Conservation (phyloP, 2,797 vertebrate genomes). For the Tiaroga cobitis region DNA sequence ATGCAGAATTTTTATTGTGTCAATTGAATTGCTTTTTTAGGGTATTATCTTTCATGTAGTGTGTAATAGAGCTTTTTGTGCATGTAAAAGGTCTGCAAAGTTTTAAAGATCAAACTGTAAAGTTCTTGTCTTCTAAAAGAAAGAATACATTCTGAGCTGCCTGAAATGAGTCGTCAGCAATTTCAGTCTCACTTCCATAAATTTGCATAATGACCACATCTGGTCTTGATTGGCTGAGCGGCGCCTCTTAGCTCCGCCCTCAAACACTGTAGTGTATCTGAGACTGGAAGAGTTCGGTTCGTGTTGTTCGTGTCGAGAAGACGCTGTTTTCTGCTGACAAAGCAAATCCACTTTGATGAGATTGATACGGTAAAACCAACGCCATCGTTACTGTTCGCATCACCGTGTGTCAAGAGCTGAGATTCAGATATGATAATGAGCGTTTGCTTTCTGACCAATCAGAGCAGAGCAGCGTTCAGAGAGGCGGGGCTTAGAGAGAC, state of each 20-base stretch:
- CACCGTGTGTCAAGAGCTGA: background rate
- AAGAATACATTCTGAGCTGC: background rate
- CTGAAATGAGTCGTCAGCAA: background rate
- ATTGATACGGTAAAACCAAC: background rate
- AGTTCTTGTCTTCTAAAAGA: background rate
- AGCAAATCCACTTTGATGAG: background rate
- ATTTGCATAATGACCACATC: background rate
- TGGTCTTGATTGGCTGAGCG: background rate
- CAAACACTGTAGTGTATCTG: background rate
- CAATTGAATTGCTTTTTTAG: background rate
- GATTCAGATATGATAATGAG: background rate
- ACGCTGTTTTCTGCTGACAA: too few relatives aligned
- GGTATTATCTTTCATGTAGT: background rate
- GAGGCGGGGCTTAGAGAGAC: background rate
- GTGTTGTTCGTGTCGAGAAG: background rate
- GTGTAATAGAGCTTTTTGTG: background rate
- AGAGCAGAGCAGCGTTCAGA: background rate
- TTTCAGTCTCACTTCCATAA: background rate
- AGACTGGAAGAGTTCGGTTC: background rate
- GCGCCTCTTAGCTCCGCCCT: background rate
- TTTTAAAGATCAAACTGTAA: background rate
- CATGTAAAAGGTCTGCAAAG: background rate
- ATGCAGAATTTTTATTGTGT: constrained; percentile 7
- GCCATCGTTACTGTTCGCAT: background rate
- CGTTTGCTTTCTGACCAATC: background rate